phyloP scores from a whole-genome alignment of 2,888 invertebrate species.

The Diadegma fenestrale region DNA sequence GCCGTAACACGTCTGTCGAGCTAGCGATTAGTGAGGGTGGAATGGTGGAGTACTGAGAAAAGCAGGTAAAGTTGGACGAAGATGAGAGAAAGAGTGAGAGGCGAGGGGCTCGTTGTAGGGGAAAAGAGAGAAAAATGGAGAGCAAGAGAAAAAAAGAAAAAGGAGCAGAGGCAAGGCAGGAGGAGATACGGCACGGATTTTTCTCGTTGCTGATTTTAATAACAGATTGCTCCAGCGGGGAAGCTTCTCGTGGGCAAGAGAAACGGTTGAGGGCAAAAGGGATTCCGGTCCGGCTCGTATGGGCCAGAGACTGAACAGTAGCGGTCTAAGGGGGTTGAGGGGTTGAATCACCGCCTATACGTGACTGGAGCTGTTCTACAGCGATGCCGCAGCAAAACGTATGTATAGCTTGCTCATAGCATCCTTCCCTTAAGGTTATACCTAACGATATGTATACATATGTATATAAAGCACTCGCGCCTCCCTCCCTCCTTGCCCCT shows the following conservation, averaged over 20 bases:
- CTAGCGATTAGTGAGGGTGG: conserved; percentile 41
- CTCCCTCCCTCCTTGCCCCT: conserved; percentile 66
- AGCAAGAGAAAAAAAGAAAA: conserved; percentile 11
- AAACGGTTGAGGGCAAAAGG: conserved; percentile 36
- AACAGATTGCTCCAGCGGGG: conserved; percentile 76
- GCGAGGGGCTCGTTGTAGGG: not conserved
- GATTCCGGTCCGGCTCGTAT: conserved; percentile 43
- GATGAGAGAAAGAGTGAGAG: conserved; percentile 6
- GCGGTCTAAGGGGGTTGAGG: conserved; percentile 58
- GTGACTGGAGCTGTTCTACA: conserved; percentile 78
- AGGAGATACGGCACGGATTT: conserved; percentile 85
- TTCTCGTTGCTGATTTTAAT: conserved; percentile 85
- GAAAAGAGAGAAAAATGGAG: conserved; percentile 27
- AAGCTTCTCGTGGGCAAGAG: conserved; percentile 54
- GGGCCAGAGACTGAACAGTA: conserved; percentile 40
- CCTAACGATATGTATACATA: not conserved
- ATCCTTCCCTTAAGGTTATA: conserved; percentile 58
- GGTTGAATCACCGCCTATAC: conserved; percentile 83
- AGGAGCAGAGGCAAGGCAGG: conserved; percentile 70
- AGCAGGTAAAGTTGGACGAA: conserved; percentile 15
- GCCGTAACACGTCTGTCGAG: conserved; percentile 83
- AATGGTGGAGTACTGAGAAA: conserved; percentile 1
- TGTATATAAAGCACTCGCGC: conserved; percentile 44
- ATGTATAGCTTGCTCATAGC: conserved; percentile 52
- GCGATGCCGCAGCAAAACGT: conserved; percentile 57